Percentiles rank a stretch among this genome's conserved stretches.
Conservation (phyloP, 2,888 invertebrate species). For the Drosophila setosimentum region DNA sequence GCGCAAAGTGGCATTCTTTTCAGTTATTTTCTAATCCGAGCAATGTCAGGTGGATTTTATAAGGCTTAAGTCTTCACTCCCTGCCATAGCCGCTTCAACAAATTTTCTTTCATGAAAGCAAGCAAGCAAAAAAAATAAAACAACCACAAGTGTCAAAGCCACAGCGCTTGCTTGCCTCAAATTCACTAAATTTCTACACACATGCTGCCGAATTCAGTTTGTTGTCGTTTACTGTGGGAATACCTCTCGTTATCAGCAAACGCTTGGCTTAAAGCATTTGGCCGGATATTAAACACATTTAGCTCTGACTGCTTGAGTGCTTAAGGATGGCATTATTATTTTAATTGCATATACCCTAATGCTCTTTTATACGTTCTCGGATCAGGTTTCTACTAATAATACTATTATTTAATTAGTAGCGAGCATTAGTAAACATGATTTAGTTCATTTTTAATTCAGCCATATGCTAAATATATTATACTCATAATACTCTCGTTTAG, state of each 20-base stretch:
- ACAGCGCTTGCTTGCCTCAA: slow-evolving; percentile 1
- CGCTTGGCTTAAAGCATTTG: slow-evolving; percentile 4
- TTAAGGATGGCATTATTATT: background rate
- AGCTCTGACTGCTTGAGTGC: slow-evolving; percentile 2
- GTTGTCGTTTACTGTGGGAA: background rate
- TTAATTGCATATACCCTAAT: background rate
- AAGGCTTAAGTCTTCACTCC: slow-evolving; percentile 6
- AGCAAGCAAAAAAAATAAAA: background rate
- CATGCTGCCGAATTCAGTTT: background rate
- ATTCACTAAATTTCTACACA: slow-evolving; percentile 15
- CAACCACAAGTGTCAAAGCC: slow-evolving; percentile 10
- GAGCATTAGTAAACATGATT: background rate
- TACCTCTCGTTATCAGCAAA: slow-evolving; percentile 7
- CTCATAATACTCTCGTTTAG: background rate
- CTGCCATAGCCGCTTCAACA: slow-evolving; percentile 13
- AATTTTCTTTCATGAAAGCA: slow-evolving; percentile 4
- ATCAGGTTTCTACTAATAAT: background rate
- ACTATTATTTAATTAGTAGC: background rate
- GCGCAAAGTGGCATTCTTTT: slow-evolving; percentile 44
- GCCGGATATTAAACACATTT: slow-evolving; percentile 47
- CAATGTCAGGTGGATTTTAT: slow-evolving; percentile 23
- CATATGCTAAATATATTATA: background rate
- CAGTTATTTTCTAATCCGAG: slow-evolving; percentile 44
- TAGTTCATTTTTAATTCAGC: background rate
- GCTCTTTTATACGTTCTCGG: background rate